These are phyloP conservation scores for Lucilia cuprina DNA, from an alignment of 1,140 invertebrate species.

Conservation along the genomic window DNA sequence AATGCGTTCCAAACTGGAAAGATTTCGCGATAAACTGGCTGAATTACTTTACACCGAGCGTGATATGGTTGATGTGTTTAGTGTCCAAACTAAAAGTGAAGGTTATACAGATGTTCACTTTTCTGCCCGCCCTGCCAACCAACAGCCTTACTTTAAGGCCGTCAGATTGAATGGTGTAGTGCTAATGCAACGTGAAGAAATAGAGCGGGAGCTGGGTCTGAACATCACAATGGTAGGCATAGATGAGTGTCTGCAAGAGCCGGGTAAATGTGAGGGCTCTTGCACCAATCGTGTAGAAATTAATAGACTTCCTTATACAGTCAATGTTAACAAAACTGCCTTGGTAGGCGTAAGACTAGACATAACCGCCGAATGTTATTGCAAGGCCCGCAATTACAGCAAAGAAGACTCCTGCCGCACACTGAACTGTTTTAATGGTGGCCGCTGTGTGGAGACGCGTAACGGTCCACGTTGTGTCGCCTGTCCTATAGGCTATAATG, in stretches of 20 bases:
- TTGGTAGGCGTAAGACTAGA: conserved; percentile 72
- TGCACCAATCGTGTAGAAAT: conserved; percentile 72
- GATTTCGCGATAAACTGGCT: conserved; percentile 66
- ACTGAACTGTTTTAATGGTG: conserved; percentile 74
- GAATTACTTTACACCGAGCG: conserved; percentile 66
- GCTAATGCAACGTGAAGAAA: conserved; percentile 69
- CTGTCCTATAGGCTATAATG: conserved; percentile 72
- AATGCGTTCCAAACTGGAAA: conserved; percentile 67
- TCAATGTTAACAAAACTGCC: conserved; percentile 77
- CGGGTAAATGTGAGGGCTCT: conserved; percentile 65
- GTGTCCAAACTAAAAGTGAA: conserved; percentile 67
- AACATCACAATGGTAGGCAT: conserved; percentile 76
- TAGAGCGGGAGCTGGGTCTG: conserved; percentile 70
- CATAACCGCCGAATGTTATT: conserved; percentile 67
- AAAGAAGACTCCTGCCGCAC: conserved; percentile 68
- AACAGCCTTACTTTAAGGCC: conserved; percentile 74
- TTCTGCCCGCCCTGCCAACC: conserved; percentile 68
- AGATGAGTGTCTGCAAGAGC: conserved; percentile 70
- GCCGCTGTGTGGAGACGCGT: conserved; percentile 69
- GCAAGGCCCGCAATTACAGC: conserved; percentile 68
- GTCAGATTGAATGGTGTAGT: conserved; percentile 73
- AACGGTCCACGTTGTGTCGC: conserved; percentile 68
- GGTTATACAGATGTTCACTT: conserved; percentile 72
- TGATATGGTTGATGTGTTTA: conserved; percentile 74
- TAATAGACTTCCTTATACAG: conserved; percentile 69